Evolutionary conservation across 1,140 invertebrate species (phyloP).

Genomic region (Conus betulinus): DNA sequence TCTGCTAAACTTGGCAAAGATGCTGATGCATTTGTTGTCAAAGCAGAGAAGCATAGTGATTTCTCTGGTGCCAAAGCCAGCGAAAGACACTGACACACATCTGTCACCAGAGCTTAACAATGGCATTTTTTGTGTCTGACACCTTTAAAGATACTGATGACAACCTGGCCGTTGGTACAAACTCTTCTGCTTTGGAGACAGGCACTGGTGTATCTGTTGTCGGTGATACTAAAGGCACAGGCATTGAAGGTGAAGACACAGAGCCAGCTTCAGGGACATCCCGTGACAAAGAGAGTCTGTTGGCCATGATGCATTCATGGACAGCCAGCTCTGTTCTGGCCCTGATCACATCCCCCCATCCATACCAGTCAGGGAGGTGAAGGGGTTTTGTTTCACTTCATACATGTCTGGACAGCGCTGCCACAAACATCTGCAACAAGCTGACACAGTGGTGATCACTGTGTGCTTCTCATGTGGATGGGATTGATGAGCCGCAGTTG

Average conservation of each 20-base stretch:
- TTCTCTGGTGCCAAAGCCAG: neutral
- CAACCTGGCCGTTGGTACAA: neutral
- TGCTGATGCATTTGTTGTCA: neutral
- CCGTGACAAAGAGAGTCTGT: too few species aligned
- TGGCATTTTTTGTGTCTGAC: neutral
- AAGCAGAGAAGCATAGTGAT: neutral
- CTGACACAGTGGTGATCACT: neutral
- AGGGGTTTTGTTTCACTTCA: too few species aligned
- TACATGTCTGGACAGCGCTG: neutral
- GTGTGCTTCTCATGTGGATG: neutral
- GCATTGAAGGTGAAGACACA: neutral
- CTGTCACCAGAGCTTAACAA: neutral
- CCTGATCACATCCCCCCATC: too few species aligned
- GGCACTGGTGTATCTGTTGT: neutral
- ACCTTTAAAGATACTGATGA: neutral
- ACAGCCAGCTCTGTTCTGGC: too few species aligned
- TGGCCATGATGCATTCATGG: too few species aligned
- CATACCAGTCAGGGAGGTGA: too few species aligned
- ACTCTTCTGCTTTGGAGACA: neutral
- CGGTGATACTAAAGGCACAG: neutral
- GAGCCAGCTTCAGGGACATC: neutral
- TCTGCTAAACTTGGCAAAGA: neutral
- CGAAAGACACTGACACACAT: neutral
- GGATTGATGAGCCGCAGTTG: neutral
- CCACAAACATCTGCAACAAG: neutral